Base-by-base conservation (phyloP, 2,113 vertebrate species). In the Microcebus murinus region DNA sequence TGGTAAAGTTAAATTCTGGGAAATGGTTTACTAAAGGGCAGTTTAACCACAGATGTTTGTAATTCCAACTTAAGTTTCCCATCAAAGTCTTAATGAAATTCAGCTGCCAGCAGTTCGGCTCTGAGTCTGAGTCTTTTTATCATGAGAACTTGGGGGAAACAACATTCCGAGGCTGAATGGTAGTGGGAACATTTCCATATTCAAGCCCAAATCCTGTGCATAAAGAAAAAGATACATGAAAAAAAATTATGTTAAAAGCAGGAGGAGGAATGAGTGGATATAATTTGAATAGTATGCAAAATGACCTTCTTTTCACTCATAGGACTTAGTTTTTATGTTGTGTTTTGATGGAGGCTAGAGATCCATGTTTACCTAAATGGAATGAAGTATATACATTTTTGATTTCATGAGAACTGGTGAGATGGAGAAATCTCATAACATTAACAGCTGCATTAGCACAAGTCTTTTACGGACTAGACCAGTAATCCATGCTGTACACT, bases 51-150 rank as follows among this genome's bases (percentile, higher is more conserved):
- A 99, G 98, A 99, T 98, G 98, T 98, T 98, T 99, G 97, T 97
- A 98, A 98, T 98, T 99, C 98, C 97, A 98, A 96, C 98, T 98
- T 98, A 96, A 98, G 98, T 98, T 98, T 99, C 98, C 98, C 98
- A 98, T 98, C 98, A 98, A 98, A 98, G 93, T 85, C 97, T 96
- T 99, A 99, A 99, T 99, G 98, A 98, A 99, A 98, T 98, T 99
- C 98, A 99, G 97, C 98, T 99, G 98, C 97, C 97, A 97, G 97
- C 95, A 97, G 74, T 91, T 95, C 59, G 0, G 91, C 95, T 45
- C 2, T 94, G 96, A 97, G 77, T 81, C 74, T 95, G 42, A 98
- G 96, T 97, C 73, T 77, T 97, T 97, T 98, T 97, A 97, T 96
- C 96, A 83, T 96, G 97, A 97, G 97, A 98, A 97, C 76, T 95